Evolutionary conservation across 2,113 vertebrate species (phyloP).

Genomic region (Corydoras maculifer): DNA sequence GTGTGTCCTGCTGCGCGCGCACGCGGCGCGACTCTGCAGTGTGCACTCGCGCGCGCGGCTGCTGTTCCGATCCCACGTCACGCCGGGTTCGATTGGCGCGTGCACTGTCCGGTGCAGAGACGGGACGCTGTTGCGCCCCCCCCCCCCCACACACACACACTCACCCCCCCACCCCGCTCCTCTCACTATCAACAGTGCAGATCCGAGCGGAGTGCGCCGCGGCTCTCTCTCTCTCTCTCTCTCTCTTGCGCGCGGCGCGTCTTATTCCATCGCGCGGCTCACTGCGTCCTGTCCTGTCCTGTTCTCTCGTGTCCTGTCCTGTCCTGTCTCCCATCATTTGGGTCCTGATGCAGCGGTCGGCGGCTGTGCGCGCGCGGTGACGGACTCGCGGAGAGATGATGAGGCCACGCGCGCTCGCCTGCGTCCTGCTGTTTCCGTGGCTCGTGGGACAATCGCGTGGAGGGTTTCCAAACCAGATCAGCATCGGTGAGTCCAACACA

Average conservation of each 20-base stretch:
- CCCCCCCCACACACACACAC: not conserved
- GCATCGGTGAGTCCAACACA: constrained; percentile 79
- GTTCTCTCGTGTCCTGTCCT: constrained; percentile 50
- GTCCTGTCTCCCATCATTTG: no score
- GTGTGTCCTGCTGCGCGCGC: constrained; percentile 36
- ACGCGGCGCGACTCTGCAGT: constrained; percentile 57
- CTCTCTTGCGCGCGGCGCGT: not conserved
- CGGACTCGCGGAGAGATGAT: constrained; percentile 70
- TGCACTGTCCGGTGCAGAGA: constrained; percentile 32
- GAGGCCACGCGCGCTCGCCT: constrained; percentile 68
- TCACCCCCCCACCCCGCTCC: not conserved
- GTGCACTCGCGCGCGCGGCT: constrained; percentile 47
- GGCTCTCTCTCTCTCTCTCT: not conserved
- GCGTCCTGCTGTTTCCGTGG: constrained; percentile 70
- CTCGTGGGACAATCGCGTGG: constrained; percentile 71
- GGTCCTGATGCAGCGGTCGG: constrained; percentile 66
- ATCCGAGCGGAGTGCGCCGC: no score
- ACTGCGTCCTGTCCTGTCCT: constrained; percentile 1
- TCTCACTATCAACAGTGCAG: not conserved
- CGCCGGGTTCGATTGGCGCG: constrained; percentile 81
- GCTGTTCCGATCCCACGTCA: constrained; percentile 76
- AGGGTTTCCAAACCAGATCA: constrained; percentile 95
- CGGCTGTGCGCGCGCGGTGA: constrained; percentile 71
- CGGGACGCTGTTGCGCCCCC: not conserved
- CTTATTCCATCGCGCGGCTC: not conserved